Evolutionary conservation across 2,888 invertebrate species (phyloP).

Genomic region (Drosophila diplacantha): DNA sequence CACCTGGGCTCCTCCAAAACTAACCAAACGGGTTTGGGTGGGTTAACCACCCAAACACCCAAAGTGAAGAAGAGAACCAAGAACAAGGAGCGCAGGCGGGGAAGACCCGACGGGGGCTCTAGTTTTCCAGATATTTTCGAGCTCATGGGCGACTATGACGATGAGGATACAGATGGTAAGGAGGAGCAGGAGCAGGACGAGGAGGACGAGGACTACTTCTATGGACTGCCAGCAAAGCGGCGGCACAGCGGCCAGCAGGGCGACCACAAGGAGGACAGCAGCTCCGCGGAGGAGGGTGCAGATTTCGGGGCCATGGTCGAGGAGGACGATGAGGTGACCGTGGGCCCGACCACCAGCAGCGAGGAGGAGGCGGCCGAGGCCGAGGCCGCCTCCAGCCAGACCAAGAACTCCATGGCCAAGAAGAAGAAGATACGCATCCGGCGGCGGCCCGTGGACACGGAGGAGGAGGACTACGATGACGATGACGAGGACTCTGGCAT

Average conservation of each 20-base stretch:
- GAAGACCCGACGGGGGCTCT: constrained; percentile 20
- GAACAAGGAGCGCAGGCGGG: constrained; percentile 18
- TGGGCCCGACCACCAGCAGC: constrained; percentile 1
- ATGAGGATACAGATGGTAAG: constrained; percentile 21
- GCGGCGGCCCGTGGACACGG: constrained; percentile 51
- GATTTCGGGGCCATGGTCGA: constrained; percentile 65
- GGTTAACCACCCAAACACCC: not conserved
- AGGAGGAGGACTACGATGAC: constrained; percentile 56
- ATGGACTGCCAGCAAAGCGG: constrained; percentile 16
- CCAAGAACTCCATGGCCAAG: constrained; percentile 51
- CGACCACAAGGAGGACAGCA: constrained; percentile 52
- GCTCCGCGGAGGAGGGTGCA: constrained; percentile 62
- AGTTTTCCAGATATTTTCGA: constrained; percentile 55
- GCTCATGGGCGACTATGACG: constrained; percentile 38
- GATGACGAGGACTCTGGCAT: constrained; percentile 59
- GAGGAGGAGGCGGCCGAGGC: constrained; percentile 14
- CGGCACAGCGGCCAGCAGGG: constrained; percentile 13
- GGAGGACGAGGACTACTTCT: constrained; percentile 50
- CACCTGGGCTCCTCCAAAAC: not conserved
- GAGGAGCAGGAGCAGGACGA: constrained; percentile 49
- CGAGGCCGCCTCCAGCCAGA: constrained; percentile 23
- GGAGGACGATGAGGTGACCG: constrained; percentile 24
- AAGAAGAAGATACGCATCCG: constrained; percentile 58
- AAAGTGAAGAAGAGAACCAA: constrained; percentile 2
- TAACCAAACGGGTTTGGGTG: not conserved